phyloP scores from a whole-genome alignment of 2,888 invertebrate genomes.

The Drosophila limbata region DNA sequence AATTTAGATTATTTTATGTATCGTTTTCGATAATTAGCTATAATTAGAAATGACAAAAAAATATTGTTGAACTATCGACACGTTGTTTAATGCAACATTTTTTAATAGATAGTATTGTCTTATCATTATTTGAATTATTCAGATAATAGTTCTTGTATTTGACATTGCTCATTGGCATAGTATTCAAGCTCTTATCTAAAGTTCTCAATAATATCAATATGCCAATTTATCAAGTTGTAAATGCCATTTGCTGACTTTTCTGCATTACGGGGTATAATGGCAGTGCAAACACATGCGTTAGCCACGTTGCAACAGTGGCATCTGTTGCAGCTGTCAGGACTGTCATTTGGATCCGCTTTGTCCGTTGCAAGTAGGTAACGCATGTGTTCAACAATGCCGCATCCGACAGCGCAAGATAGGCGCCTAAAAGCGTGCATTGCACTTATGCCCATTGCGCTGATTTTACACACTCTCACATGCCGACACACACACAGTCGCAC shows the following conservation, averaged over 20 bases:
- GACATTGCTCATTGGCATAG: no score
- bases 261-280: constrained; percentile 9
- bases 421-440: constrained; percentile 38
- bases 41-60: no score
- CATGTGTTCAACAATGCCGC: constrained; percentile 54
- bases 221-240: not conserved
- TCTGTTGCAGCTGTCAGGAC: constrained; percentile 42
- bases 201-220: no score
- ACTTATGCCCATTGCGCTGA: constrained; percentile 37
- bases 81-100: no score
- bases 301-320: constrained; percentile 36
- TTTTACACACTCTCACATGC: constrained; percentile 27
- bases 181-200: no score
- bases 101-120: no score
- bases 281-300: constrained; percentile 17
- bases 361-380: constrained; percentile 40
- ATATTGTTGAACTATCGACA: no score
- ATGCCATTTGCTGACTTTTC: not conserved
- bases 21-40: not conserved
- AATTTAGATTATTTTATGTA: not conserved
- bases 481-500: not conserved
- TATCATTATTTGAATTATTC: not conserved
- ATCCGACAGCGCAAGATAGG: constrained; percentile 51
- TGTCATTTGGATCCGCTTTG: constrained; percentile 42
- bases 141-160: no score